phyloP scores from a whole-genome alignment of 2,888 invertebrate genomes.

The Sepioteuthis lessoniana region DNA sequence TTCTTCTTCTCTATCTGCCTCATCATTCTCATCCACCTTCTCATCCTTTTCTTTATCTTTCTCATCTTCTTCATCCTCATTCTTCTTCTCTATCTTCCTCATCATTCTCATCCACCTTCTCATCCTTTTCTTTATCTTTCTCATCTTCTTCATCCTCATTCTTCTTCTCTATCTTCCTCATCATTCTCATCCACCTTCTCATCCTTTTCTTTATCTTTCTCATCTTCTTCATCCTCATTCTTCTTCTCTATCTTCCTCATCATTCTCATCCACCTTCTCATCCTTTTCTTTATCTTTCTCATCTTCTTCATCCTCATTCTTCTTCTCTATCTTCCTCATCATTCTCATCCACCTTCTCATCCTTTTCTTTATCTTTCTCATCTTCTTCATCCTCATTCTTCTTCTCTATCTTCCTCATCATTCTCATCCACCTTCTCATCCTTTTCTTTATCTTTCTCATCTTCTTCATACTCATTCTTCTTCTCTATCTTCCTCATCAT shows the following conservation, averaged over 20 bases:
- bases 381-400: background rate
- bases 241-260: too few species aligned
- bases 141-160: background rate
- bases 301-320: background rate
- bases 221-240: background rate
- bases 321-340: too few species aligned
- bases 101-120: background rate
- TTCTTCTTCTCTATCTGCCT: too few species aligned
- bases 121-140: background rate
- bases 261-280: background rate
- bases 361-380: background rate
- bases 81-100: too few species aligned
- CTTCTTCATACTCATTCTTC: too few species aligned
- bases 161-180: too few species aligned
- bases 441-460: background rate
- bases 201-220: background rate
- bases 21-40: background rate
- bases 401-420: background rate
- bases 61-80: background rate
- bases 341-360: too few species aligned
- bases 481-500: background rate
- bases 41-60: background rate
- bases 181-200: background rate
- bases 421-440: too few species aligned
- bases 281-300: background rate